Percentiles rank a stretch among this genome's conserved stretches.
phyloP scores from a whole-genome alignment of 1,140 invertebrate species.

The Nautilus pompilius region DNA sequence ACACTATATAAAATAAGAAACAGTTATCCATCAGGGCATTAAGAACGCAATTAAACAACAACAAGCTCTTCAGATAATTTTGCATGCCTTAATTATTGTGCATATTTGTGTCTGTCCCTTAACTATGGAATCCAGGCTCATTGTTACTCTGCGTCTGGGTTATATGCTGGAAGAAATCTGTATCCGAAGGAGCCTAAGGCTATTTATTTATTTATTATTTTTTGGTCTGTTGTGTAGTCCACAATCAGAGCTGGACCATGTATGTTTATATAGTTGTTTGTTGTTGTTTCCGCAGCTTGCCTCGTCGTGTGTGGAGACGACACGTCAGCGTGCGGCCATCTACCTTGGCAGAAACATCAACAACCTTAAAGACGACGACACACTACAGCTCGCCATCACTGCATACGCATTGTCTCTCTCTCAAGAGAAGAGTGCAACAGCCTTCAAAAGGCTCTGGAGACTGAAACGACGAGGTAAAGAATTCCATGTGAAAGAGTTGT shows the following conservation, averaged over 20 bases:
- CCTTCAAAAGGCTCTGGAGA: constrained; percentile 31
- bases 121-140: too few relatives aligned
- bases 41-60: too few relatives aligned
- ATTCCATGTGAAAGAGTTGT: not conserved
- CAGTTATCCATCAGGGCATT: too few relatives aligned
- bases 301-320: constrained; percentile 29
- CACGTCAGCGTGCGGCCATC: constrained; percentile 27
- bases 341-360: constrained; percentile 27
- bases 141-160: too few relatives aligned
- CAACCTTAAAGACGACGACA: constrained; percentile 18
- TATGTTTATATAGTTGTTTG: not conserved
- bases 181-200: too few relatives aligned
- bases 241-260: not conserved
- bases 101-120: too few relatives aligned
- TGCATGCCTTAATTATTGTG: too few relatives aligned
- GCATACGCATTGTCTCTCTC: constrained; percentile 41
- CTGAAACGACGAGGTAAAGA: constrained; percentile 19
- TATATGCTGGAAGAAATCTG: too few relatives aligned
- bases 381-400: constrained; percentile 41
- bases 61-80: too few relatives aligned
- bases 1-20: too few relatives aligned
- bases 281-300: constrained; percentile 30
- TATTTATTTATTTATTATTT: too few relatives aligned
- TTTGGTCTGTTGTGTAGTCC: not conserved
- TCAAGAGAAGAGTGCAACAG: constrained; percentile 23